These are phyloP conservation scores for Amorpha juglandis DNA, from an alignment of 2,888 invertebrate species.

Conservation along the genomic window DNA sequence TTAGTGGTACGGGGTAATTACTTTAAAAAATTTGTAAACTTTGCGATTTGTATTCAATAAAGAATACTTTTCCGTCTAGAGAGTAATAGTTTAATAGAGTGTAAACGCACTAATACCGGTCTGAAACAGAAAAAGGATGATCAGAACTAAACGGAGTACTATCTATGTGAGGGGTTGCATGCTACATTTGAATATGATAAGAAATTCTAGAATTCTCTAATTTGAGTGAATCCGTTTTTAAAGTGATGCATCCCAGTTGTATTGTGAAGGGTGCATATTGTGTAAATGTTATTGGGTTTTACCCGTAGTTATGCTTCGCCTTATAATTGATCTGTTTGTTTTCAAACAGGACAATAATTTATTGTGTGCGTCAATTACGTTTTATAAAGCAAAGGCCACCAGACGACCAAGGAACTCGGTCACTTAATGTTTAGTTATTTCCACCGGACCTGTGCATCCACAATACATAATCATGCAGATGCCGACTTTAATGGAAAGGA, in stretches of 20 bases:
- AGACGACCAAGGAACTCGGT: too few relatives aligned
- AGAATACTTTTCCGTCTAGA: neutral
- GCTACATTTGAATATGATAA: too few relatives aligned
- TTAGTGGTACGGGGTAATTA: constrained; percentile 3
- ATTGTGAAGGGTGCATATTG: constrained; percentile 2
- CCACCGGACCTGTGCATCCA: too few relatives aligned
- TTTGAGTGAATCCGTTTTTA: neutral
- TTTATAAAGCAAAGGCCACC: neutral
- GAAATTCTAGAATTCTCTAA: neutral
- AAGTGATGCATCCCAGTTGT: neutral
- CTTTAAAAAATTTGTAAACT: neutral
- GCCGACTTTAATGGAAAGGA: too few relatives aligned
- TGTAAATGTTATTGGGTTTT: neutral
- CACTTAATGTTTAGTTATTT: too few relatives aligned
- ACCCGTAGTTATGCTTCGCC: neutral
- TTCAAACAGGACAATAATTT: neutral
- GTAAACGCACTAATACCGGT: too few relatives aligned
- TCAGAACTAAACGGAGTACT: too few relatives aligned
- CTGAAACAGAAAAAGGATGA: too few relatives aligned
- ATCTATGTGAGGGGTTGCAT: too few relatives aligned
- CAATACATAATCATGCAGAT: too few relatives aligned
- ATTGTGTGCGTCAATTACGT: neutral
- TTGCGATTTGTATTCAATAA: neutral
- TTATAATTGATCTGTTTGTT: constrained; percentile 5
- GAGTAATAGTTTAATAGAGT: too few relatives aligned